phyloP scores from a whole-genome alignment of 2,888 invertebrate genomes.

The Cephus pulcher region DNA sequence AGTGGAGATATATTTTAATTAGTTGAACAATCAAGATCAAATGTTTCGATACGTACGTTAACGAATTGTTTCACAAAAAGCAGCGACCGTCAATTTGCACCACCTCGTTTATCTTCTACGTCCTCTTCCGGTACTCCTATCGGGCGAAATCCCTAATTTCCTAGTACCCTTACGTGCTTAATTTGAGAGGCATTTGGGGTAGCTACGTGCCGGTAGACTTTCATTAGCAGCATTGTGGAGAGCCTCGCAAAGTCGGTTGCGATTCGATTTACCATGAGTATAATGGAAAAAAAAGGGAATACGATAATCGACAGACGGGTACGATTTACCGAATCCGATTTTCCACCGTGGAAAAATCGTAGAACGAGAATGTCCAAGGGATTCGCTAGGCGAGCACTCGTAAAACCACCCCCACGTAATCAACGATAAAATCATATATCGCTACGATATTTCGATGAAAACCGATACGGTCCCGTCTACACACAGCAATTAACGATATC shows the following conservation, averaged over 20 bases:
- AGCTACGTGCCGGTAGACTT: not conserved
- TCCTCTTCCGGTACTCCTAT: slow-evolving; percentile 11
- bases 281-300: not conserved
- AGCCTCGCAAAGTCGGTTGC: not conserved
- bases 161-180: slow-evolving; percentile 27
- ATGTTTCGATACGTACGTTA: slow-evolving; percentile 1
- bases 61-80: not conserved
- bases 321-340: not conserved
- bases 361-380: not conserved
- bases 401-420: not conserved
- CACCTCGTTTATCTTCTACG: not conserved
- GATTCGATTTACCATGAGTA: slow-evolving; percentile 24
- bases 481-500: not conserved
- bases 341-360: not conserved
- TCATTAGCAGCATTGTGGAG: not conserved
- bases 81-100: not conserved
- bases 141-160: not conserved
- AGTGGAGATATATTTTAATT: not conserved
- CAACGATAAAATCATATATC: not conserved
- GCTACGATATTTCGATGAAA: not conserved
- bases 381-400: not conserved
- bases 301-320: not conserved
- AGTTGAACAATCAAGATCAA: not conserved
- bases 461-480: not conserved
- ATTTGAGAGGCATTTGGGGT: slow-evolving; percentile 30